These are phyloP conservation scores for Amphilophus citrinellus DNA, from an alignment of 2,113 vertebrate genomes.

Conservation along the genomic window DNA sequence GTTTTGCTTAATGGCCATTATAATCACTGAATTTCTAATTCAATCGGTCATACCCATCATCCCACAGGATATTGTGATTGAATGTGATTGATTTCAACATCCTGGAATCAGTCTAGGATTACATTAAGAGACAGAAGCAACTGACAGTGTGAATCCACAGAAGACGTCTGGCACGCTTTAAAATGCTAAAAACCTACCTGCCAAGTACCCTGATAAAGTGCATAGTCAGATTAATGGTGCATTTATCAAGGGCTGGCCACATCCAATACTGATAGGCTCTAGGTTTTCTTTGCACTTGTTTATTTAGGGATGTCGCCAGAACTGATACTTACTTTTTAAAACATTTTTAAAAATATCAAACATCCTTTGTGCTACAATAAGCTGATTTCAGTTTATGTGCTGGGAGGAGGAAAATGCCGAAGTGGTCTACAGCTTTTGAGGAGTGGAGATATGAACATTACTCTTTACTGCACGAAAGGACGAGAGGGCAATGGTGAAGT, in stretches of 20 bases:
- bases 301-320: background rate
- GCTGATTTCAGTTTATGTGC: too few species aligned
- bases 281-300: background rate
- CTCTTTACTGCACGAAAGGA: background rate
- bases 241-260: background rate
- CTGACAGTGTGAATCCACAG: background rate
- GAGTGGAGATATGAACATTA: too few species aligned
- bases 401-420: too few species aligned
- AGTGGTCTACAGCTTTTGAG: background rate
- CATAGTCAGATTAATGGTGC: background rate
- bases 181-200: background rate
- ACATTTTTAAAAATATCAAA: too few species aligned
- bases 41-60: constrained; percentile 55
- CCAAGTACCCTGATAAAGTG: background rate
- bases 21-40: constrained; percentile 65
- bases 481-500: background rate
- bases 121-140: constrained; percentile 28
- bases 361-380: too few species aligned
- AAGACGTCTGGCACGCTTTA: background rate
- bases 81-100: constrained; percentile 28
- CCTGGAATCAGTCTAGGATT: constrained; percentile 16
- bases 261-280: background rate
- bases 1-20: constrained; percentile 45
- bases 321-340: too few species aligned
- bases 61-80: constrained; percentile 16